These are phyloP conservation scores for Xiphias gladius DNA, from an alignment of 2,113 vertebrate species.

Conservation along the genomic window DNA sequence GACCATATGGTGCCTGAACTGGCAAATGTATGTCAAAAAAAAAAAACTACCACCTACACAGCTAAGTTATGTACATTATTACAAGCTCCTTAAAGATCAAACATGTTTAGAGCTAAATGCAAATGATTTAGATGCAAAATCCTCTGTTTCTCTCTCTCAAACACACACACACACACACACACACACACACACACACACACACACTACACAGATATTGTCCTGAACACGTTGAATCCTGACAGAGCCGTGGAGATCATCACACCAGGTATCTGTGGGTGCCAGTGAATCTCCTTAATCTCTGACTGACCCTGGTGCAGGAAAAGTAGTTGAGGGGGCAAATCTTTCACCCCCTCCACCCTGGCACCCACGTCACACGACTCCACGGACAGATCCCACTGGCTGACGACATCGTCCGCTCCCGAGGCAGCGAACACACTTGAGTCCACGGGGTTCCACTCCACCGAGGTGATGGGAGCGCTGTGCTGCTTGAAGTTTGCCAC, in stretches of 20 bases:
- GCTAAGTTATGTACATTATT: conserved; percentile 67
- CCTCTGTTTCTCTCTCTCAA: not conserved
- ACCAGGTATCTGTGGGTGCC: conserved; percentile 91
- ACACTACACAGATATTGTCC: conserved; percentile 89
- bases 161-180: not conserved
- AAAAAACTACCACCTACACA: conserved; percentile 32
- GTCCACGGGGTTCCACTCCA: conserved; percentile 92
- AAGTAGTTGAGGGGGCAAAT: conserved; percentile 90
- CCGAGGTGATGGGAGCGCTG: conserved; percentile 90
- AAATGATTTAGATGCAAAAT: conserved; percentile 11
- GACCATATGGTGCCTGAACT: not conserved
- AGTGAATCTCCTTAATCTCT: conserved; percentile 93
- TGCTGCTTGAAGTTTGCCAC: conserved; percentile 95
- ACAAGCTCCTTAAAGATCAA: conserved; percentile 17
- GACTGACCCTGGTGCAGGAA: conserved; percentile 94
- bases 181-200: not conserved
- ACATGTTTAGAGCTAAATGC: too few relatives aligned
- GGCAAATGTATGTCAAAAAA: conserved; percentile 35
- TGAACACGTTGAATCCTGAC: conserved; percentile 91
- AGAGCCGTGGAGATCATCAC: conserved; percentile 89
- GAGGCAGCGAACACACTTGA: conserved; percentile 91
- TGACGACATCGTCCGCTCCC: conserved; percentile 89
- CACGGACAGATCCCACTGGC: conserved; percentile 93
- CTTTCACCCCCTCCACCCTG: conserved; percentile 77
- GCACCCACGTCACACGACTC: conserved; percentile 87